Base-by-base conservation (phyloP, 2,888 invertebrate genomes). In the Cenopis cana region DNA sequence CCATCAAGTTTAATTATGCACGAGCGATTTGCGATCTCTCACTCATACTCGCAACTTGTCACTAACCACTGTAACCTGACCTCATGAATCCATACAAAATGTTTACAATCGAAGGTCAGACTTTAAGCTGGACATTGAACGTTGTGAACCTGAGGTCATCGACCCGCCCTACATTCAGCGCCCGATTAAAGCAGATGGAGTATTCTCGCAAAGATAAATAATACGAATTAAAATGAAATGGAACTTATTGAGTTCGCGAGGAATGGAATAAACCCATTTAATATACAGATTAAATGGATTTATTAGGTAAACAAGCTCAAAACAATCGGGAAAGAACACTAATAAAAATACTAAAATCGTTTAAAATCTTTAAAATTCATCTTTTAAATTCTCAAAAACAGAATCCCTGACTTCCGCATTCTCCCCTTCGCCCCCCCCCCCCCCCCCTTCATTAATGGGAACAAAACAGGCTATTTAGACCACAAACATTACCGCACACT, bases 1-100 rank as follows among this genome's bases (percentile, higher is more conserved):
- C 60, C 38, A 14, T 67, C 24, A 50, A 10, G 10, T 52, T 46
- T 20, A 59, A 59, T 59, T 81, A 82, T 73, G 54, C 67, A 61
- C 49, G 73, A 69, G 82, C 84, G 81, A 77, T 67, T 18, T 49
- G 64, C 74, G 71, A 74, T 81, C 78, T 46, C 46, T 46, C 46
- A n/a, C 46, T 46, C 46, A 12, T n/a, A 12, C 38, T 46, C 46
- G 8, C n/a, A 46, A n/a, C 41, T 14, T n/a, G n/a, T 46, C 46
- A 1, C 46, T 1, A n/a, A n/a, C 46, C 6, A 46, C n/a, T 14
- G 46, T 46, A 46, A 46, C 46, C 12, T n/a, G 46, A 46, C 46
- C 46, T 1, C 46, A 24, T n/a, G 46, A 46, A n/a, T 46, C 14
- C 8, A 12, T 46, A n/a, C 46, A 6, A 46, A 46, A 5, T 8